A percentile compares a stretch with the other conserved stretches of the same genome.
Conservation (phyloP, 2,797 vertebrate species). For the Acropternis orthonyx region DNA sequence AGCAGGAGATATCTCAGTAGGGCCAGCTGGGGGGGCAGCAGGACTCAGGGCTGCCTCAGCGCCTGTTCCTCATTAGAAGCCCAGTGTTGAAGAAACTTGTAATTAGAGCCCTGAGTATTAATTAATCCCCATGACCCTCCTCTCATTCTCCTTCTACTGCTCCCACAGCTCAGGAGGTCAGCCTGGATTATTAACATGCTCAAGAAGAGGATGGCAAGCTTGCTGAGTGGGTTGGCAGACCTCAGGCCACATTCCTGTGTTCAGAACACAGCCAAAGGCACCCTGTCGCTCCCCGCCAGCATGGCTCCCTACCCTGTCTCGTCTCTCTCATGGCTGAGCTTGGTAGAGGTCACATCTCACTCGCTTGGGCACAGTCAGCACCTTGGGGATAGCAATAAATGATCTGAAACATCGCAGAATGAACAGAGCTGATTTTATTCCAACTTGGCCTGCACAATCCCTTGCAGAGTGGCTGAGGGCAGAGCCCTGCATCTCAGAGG, state of each 20-base stretch:
- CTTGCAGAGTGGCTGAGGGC: neutral
- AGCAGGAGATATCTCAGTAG: neutral
- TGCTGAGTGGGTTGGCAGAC: rapidly evolving
- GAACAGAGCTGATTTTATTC: neutral
- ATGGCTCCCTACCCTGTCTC: neutral
- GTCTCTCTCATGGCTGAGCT: neutral
- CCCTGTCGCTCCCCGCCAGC: neutral
- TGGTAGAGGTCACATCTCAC: neutral
- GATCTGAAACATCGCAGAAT: neutral
- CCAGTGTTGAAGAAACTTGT: slow-evolving; percentile 11
- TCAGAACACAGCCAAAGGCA: neutral
- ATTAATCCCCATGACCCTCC: slow-evolving; percentile 54
- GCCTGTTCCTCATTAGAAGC: slow-evolving; percentile 28
- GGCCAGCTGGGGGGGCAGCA: neutral
- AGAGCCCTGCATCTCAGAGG: neutral
- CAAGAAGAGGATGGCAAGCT: neutral
- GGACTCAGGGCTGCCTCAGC: neutral
- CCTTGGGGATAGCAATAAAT: neutral
- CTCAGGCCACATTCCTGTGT: rapidly evolving
- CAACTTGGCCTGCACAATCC: neutral
- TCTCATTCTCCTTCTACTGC: slow-evolving; percentile 16
- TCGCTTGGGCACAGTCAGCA: neutral
- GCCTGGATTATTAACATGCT: neutral
- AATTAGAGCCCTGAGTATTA: slow-evolving; percentile 60
- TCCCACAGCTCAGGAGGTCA: slow-evolving; percentile 16